Evolutionary conservation across 1,140 invertebrate species (phyloP).

Genomic region (Brachionus koreanus): DNA sequence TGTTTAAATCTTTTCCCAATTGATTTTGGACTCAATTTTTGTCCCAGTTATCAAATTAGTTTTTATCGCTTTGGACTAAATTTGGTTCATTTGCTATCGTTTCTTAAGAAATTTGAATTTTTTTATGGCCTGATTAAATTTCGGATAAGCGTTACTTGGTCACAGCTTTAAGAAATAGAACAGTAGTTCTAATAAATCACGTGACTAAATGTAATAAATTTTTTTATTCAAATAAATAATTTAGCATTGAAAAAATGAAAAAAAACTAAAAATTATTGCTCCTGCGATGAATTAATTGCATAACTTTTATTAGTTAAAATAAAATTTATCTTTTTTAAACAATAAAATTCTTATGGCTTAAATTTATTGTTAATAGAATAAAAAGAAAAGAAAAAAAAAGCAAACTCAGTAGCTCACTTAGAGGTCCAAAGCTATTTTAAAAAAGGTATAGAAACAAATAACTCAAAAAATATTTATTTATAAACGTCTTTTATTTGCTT

Average conservation of each 20-base stretch:
- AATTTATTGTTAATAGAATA: not conserved
- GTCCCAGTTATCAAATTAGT: not conserved
- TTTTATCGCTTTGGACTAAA: not conserved
- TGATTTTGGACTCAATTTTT: not conserved
- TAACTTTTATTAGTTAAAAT: not conserved
- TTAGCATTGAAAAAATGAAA: not conserved
- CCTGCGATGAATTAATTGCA: conserved; percentile 5
- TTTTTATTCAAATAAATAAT: too few relatives aligned
- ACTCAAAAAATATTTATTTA: not conserved
- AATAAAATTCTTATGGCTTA: conserved; percentile 9
- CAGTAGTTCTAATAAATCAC: not conserved
- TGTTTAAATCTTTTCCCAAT: not conserved
- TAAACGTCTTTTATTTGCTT: not conserved
- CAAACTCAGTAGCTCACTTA: not conserved
- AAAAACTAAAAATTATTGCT: not conserved
- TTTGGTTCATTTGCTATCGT: not conserved
- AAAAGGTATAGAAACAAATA: conserved; percentile 1
- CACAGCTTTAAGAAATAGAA: not conserved
- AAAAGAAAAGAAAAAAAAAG: not conserved
- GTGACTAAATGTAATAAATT: too few relatives aligned
- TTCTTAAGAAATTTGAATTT: not conserved
- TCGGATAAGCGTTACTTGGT: not conserved
- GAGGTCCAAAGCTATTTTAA: not conserved
- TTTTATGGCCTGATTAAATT: not conserved
- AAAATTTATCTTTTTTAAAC: not conserved